A percentile compares a stretch with the other conserved stretches of the same genome.
phyloP scores from a whole-genome alignment of 2,797 vertebrate genomes.

The Urocyon cinereoargenteus region DNA sequence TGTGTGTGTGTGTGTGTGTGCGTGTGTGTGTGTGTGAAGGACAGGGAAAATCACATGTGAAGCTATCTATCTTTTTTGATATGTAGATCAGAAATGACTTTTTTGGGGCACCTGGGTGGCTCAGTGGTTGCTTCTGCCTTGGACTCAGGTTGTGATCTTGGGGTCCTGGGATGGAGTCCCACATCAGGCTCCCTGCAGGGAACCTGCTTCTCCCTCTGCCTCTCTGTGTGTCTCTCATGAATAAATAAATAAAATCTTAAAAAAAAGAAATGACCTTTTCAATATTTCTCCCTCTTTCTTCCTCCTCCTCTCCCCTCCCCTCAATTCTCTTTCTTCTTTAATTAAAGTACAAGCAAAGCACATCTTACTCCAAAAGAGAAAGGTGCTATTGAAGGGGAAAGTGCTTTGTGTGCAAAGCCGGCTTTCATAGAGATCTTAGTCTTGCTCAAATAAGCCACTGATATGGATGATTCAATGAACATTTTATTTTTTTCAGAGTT shows the following conservation, averaged over 20 bases:
- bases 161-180: too few relatives aligned
- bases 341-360: constrained; percentile 49
- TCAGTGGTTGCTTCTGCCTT: too few relatives aligned
- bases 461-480: constrained; percentile 18
- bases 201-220: too few relatives aligned
- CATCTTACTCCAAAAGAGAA: neutral
- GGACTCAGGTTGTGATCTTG: too few relatives aligned
- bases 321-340: neutral
- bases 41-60: neutral
- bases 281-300: neutral
- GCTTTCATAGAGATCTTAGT: neutral
- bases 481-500: constrained; percentile 4
- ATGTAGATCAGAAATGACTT: neutral
- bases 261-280: neutral
- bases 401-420: neutral
- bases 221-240: too few relatives aligned
- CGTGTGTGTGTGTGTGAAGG: neutral
- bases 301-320: neutral
- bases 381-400: neutral
- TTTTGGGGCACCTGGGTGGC: neutral
- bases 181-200: too few relatives aligned
- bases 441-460: neutral
- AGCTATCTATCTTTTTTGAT: constrained; percentile 34
- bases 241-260: too few relatives aligned
- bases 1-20: neutral